Conservation (phyloP, 2,888 invertebrate species). For the Cerastoderma edule region DNA sequence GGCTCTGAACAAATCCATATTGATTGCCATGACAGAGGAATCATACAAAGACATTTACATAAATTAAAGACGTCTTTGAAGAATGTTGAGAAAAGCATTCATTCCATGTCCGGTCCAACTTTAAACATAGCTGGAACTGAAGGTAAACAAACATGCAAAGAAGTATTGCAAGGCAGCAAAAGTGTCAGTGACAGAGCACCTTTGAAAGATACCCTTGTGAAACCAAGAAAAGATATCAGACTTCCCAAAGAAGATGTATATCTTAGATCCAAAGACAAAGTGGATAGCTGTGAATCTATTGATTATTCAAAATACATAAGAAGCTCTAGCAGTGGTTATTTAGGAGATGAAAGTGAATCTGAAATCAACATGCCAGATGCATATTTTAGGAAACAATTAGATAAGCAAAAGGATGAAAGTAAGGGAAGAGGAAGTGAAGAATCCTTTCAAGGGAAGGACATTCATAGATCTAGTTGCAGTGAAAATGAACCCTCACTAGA, state of each 20-base stretch:
- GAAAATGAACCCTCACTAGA: too few species aligned
- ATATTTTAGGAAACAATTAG: too few species aligned
- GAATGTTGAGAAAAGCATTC: not conserved
- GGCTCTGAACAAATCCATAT: conserved; percentile 10
- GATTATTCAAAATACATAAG: too few species aligned
- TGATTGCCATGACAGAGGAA: conserved; percentile 12
- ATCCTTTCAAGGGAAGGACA: too few species aligned
- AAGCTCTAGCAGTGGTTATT: conserved; percentile 20
- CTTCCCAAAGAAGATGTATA: too few species aligned
- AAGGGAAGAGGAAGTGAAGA: too few species aligned
- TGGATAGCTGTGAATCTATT: too few species aligned
- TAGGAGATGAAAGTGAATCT: conserved; percentile 19
- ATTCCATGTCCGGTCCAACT: conserved; percentile 7
- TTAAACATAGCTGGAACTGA: not conserved
- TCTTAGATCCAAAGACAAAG: too few species aligned
- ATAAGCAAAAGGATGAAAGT: too few species aligned
- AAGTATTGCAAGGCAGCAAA: not conserved
- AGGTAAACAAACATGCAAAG: not conserved
- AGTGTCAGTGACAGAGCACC: not conserved
- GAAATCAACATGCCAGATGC: conserved; percentile 13
- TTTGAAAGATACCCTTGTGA: too few species aligned
- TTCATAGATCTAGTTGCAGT: too few species aligned
- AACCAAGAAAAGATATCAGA: too few species aligned
- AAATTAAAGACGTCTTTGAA: not conserved
- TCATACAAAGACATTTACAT: not conserved